Percentiles rank a stretch among this genome's conserved stretches.
phyloP scores from a whole-genome alignment of 2,113 vertebrate genomes.

The Mesembrinibis cayennensis region DNA sequence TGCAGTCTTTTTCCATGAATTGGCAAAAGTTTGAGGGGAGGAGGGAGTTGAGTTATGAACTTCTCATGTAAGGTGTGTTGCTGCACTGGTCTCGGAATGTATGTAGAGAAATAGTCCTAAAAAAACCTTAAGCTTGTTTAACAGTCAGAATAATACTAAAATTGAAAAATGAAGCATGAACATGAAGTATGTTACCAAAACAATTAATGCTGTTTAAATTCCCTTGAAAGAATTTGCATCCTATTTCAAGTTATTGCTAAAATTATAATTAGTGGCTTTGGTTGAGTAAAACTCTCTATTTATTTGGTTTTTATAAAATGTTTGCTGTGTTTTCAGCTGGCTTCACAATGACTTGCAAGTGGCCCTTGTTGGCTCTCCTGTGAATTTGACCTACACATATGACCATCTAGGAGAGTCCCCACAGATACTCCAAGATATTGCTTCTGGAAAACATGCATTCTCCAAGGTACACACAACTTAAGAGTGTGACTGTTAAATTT shows the following conservation, averaged over 20 bases:
- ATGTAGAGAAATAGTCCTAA: not conserved
- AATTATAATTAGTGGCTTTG: not conserved
- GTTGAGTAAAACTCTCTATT: not conserved
- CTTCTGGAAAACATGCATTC: slow-evolving; percentile 87
- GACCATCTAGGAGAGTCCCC: slow-evolving; percentile 92
- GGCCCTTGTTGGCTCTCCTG: slow-evolving; percentile 85
- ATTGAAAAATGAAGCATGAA: too few relatives aligned
- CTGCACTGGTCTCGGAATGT: not conserved
- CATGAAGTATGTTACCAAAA: not conserved
- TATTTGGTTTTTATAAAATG: not conserved
- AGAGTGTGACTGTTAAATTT: not conserved
- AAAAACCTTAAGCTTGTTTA: not conserved
- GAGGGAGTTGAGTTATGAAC: not conserved
- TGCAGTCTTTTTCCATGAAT: not conserved
- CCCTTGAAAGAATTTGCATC: not conserved
- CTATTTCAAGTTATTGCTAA: not conserved
- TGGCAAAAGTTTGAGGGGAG: not conserved
- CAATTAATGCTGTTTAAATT: not conserved
- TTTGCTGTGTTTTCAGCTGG: slow-evolving; percentile 83
- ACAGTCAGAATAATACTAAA: not conserved
- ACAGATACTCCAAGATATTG: slow-evolving; percentile 85
- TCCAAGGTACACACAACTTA: slow-evolving; percentile 78
- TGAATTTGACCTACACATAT: slow-evolving; percentile 92
- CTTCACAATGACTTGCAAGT: slow-evolving; percentile 95
- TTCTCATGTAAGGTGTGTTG: not conserved